Base-by-base conservation (phyloP, 1,140 invertebrate species). In the Saccostrea echinata region DNA sequence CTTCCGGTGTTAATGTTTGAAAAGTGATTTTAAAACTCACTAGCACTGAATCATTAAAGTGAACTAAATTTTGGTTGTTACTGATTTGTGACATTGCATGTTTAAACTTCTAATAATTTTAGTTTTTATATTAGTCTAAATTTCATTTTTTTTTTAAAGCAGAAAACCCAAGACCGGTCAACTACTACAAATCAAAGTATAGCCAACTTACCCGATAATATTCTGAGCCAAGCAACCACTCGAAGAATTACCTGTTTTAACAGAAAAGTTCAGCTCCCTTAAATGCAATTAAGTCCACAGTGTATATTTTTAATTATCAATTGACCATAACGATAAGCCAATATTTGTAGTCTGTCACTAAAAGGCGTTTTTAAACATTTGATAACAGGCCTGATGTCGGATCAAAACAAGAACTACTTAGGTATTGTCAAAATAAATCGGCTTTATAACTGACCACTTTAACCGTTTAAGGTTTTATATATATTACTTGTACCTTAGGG, bases 241-340 rank as follows among this genome's bases (percentile, higher is more conserved):
- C 18, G 6, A 43, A 43, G 43, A 43, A 4, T 21, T 61, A 61
- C 1, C 55, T 61, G 16, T 8, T 61, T 18, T 57, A 13, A 57
- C 55, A 57, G 55, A 18, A n/a, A n/a, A n/a, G 18, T 30, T 33
- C 27, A 33, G 27, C 27, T 24, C 13, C 68, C 24, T 18, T 76
- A 76, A 76, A 76, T 76, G 68, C 68, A 76, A 76, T 76, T 76
- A 76, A 76, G 68, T 30, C 27, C 68, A 12, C 30, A 76, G 11
- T 33, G 68, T 76, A 33, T 16, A 27, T 30, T 61, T 61, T 76
- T 76, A 76, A 76, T 27, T 30, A 30, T 76, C 68, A 30, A 6
- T 30, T 30, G 68, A 76, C 68, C 68, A 76, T 33, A 27, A 13
- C 68, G 13, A 76, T 76, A 76, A 76, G 68, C 68, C 68, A 76